Conservation (phyloP, 2,888 invertebrate species). For the Erannis defoliaria region DNA sequence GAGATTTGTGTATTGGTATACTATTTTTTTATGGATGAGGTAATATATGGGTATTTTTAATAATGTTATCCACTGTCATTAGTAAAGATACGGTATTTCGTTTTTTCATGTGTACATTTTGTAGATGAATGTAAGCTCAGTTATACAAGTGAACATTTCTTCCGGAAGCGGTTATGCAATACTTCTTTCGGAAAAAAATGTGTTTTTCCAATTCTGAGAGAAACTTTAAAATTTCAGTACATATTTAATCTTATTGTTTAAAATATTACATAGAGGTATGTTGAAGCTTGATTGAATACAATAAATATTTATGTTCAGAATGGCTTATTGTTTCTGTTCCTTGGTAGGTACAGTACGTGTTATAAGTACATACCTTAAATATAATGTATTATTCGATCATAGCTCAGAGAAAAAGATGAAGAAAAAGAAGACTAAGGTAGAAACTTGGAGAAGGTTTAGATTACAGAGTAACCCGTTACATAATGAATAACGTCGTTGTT, state of each 20-base stretch:
- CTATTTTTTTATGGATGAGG: too few species aligned
- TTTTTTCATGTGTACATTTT: conserved; percentile 42
- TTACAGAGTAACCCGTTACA: neutral
- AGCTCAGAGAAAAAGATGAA: too few species aligned
- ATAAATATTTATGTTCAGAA: conserved; percentile 48
- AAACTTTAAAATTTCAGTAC: conserved; percentile 48
- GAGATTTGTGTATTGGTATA: too few species aligned
- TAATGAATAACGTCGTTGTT: neutral
- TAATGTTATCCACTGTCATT: too few species aligned
- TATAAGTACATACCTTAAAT: neutral
- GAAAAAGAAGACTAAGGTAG: too few species aligned
- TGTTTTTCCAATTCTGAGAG: conserved; percentile 41
- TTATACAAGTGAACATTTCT: conserved; percentile 62
- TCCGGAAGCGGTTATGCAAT: conserved; percentile 58
- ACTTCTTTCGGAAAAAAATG: conserved; percentile 46
- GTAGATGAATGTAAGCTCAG: conserved; percentile 41
- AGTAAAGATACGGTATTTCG: too few species aligned
- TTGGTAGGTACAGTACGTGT: conserved; percentile 1
- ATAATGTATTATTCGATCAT: too few species aligned
- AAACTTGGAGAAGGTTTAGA: neutral
- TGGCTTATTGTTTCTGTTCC: conserved; percentile 36
- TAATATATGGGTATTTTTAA: too few species aligned
- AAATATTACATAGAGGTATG: too few species aligned
- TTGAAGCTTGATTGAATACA: conserved; percentile 51
- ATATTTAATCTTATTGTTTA: too few species aligned